Percentiles rank a stretch among this genome's conserved stretches.
phyloP scores from a whole-genome alignment of 2,113 vertebrate genomes.

The Rhinolophus sinicus region DNA sequence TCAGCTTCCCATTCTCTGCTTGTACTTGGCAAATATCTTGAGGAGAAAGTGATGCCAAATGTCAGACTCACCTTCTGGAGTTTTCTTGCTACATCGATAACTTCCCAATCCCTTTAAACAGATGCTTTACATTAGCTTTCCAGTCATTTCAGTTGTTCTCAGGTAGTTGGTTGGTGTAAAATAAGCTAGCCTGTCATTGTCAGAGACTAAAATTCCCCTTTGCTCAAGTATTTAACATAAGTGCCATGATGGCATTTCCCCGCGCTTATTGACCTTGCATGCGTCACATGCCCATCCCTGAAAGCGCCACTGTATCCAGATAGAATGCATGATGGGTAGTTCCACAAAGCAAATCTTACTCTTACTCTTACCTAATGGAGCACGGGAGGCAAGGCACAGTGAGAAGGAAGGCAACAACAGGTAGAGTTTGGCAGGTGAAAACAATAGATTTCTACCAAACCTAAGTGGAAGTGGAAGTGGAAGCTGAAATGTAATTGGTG shows the following conservation, averaged over 20 bases:
- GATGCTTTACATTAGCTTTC: neutral
- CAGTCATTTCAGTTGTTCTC: neutral
- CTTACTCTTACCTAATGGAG: neutral
- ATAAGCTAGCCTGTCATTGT: neutral
- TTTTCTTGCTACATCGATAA: neutral
- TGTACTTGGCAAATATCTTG: neutral
- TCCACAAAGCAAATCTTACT: neutral
- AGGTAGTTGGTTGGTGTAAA: neutral
- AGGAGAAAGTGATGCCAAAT: neutral
- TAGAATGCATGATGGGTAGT: neutral
- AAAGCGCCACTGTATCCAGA: neutral
- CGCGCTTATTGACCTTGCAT: neutral
- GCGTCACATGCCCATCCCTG: neutral
- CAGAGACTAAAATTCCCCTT: neutral
- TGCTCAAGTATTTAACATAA: neutral
- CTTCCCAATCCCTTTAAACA: neutral
- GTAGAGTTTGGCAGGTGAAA: neutral
- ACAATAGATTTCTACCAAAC: neutral
- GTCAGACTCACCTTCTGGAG: neutral
- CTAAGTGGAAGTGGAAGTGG: too few relatives aligned
- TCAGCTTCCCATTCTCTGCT: neutral
- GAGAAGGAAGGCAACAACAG: too few relatives aligned
- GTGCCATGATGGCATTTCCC: neutral
- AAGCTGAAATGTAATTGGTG: neutral
- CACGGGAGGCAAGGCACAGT: neutral